phyloP scores from a whole-genome alignment of 1,140 invertebrate genomes.

The Pseudachorutes palmiensis region DNA sequence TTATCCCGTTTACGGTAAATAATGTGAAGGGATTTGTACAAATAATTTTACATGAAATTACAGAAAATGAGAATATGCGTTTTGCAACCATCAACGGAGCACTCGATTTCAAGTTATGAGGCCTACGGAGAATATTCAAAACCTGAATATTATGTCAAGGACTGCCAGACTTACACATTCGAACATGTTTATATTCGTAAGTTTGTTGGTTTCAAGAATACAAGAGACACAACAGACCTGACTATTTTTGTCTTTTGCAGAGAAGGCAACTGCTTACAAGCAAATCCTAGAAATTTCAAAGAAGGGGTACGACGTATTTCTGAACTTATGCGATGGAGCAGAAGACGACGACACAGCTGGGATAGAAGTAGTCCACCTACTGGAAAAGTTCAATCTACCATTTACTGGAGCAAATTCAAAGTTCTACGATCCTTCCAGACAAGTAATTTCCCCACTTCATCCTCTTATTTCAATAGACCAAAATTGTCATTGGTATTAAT shows the following conservation, averaged over 20 bases:
- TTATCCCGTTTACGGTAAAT: too few species aligned
- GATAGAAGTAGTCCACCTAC: background rate
- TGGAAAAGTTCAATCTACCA: background rate
- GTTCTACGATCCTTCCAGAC: background rate
- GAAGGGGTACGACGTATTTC: background rate
- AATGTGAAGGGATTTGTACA: too few species aligned
- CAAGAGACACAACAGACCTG: too few species aligned
- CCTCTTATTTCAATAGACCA: background rate
- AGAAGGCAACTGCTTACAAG: background rate
- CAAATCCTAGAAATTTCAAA: background rate
- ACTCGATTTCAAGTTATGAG: too few species aligned
- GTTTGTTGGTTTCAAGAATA: too few species aligned
- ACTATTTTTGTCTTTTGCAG: background rate
- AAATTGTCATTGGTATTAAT: background rate
- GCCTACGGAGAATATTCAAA: too few species aligned
- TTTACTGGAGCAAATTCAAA: background rate
- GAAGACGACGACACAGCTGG: background rate
- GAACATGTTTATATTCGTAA: too few species aligned
- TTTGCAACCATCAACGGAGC: too few species aligned
- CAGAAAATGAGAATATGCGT: too few species aligned
- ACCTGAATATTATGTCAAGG: too few species aligned
- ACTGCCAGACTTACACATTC: too few species aligned
- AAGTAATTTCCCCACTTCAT: background rate
- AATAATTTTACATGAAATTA: too few species aligned
- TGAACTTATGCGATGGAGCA: background rate